phyloP scores from a whole-genome alignment of 2,888 invertebrate species.

The Caenorhabditis panamensis region DNA sequence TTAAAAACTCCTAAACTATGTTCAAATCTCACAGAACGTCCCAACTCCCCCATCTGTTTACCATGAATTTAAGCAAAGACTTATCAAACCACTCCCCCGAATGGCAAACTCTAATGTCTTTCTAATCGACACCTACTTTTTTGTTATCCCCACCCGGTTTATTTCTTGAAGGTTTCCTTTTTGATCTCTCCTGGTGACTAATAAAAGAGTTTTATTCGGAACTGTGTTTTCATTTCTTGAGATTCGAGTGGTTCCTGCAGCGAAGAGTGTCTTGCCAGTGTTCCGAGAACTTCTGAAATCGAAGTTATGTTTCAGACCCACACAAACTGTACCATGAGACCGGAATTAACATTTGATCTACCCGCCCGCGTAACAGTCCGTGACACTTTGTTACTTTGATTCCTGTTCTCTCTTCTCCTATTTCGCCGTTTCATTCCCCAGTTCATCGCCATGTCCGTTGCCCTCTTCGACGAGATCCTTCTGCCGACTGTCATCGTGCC shows the following conservation, averaged over 20 bases:
- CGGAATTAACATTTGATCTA: constrained; percentile 16
- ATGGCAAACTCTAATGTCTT: constrained; percentile 1
- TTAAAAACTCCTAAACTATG: constrained; percentile 29
- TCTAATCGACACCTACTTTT: constrained; percentile 22
- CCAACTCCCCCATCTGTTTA: constrained; percentile 22
- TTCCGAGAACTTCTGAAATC: too few species aligned
- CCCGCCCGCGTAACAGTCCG: neutral
- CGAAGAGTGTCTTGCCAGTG: too few species aligned
- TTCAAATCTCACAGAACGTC: constrained; percentile 44
- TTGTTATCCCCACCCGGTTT: constrained; percentile 20
- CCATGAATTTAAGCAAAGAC: constrained; percentile 33
- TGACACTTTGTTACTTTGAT: neutral
- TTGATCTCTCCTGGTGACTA: neutral
- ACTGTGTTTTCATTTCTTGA: constrained; percentile 11
- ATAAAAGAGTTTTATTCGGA: constrained; percentile 40
- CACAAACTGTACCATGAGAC: neutral
- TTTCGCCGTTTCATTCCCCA: neutral
- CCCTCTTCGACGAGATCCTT: constrained; percentile 41
- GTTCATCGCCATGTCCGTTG: neutral
- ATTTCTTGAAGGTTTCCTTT: neutral
- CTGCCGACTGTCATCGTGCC: constrained; percentile 32
- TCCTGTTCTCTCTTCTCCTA: neutral
- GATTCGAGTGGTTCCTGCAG: too few species aligned
- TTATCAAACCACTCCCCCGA: neutral
- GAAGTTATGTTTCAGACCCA: too few species aligned